A percentile compares a stretch with the other conserved stretches of the same genome.
phyloP scores from a whole-genome alignment of 2,797 vertebrate species.

The Crenichthys baileyi region DNA sequence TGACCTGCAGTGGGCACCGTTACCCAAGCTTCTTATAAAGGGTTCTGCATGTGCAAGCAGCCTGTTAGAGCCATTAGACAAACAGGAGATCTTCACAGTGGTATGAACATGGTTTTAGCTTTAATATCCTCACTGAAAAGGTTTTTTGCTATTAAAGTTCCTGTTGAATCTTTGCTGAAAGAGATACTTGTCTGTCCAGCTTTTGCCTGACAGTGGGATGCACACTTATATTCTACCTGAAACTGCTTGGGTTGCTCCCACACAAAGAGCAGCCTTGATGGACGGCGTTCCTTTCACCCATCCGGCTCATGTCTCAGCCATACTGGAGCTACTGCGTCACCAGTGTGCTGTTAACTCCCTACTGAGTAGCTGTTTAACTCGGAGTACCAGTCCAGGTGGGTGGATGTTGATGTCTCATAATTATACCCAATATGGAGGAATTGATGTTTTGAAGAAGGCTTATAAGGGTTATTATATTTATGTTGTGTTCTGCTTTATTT shows the following conservation, averaged over 20 bases:
- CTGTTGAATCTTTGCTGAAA: not conserved
- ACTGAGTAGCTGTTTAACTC: slow-evolving; percentile 81
- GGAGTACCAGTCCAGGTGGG: slow-evolving; percentile 61
- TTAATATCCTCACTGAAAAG: not conserved
- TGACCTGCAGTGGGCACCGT: slow-evolving; percentile 80
- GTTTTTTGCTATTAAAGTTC: not conserved
- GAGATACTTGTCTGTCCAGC: slow-evolving; percentile 52
- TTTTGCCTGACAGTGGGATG: slow-evolving; percentile 73
- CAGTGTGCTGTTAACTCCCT: slow-evolving; percentile 83
- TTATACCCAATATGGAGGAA: rapidly evolving
- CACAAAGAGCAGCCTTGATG: slow-evolving; percentile 69
- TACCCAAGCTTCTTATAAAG: slow-evolving; percentile 69
- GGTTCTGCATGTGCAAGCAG: slow-evolving; percentile 15
- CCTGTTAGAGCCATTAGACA: slow-evolving; percentile 20
- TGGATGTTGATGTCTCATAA: not conserved
- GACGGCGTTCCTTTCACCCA: slow-evolving; percentile 84
- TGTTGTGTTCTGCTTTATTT: not conserved
- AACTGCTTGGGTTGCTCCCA: slow-evolving; percentile 54
- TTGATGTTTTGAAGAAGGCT: not conserved
- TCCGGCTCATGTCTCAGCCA: slow-evolving; percentile 77
- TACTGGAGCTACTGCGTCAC: slow-evolving; percentile 84
- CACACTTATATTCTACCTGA: slow-evolving; percentile 80
- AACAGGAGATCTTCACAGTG: slow-evolving; percentile 63
- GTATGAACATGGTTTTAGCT: slow-evolving; percentile 45
- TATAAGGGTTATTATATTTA: no score